phyloP scores from a whole-genome alignment of 2,888 invertebrate genomes.

The Athripsodes cinereus region DNA sequence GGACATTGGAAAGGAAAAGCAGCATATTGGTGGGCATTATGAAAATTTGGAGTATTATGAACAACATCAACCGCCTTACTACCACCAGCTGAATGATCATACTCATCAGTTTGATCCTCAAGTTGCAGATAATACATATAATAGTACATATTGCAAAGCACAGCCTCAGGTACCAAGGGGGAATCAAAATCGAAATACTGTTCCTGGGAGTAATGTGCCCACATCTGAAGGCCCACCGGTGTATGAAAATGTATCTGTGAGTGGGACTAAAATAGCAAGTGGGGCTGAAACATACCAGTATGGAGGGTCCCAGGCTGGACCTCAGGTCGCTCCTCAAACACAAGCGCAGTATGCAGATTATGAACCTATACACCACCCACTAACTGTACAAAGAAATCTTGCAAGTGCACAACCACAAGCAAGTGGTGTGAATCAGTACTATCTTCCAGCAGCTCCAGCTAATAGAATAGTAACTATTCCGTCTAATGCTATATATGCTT shows the following conservation, averaged over 20 bases:
- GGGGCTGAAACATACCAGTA: slow-evolving; percentile 13
- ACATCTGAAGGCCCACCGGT: slow-evolving; percentile 39
- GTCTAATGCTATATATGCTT: slow-evolving; percentile 49
- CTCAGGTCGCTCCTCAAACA: slow-evolving; percentile 35
- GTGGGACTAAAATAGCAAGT: neutral
- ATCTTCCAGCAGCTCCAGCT: slow-evolving; percentile 37
- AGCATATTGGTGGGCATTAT: slow-evolving; percentile 44
- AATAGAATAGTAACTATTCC: slow-evolving; percentile 45
- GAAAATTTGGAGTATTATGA: slow-evolving; percentile 78
- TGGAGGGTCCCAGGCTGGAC: slow-evolving; percentile 36
- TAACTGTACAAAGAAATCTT: neutral
- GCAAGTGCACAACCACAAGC: slow-evolving; percentile 9
- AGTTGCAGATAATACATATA: slow-evolving; percentile 46
- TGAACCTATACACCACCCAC: neutral
- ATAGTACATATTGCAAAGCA: slow-evolving; percentile 60
- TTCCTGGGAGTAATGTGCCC: slow-evolving; percentile 37
- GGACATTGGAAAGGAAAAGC: slow-evolving; percentile 29
- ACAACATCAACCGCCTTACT: slow-evolving; percentile 56
- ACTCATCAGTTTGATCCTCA: neutral
- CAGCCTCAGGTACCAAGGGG: slow-evolving; percentile 75
- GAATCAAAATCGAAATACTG: slow-evolving; percentile 40
- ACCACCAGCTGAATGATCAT: slow-evolving; percentile 44
- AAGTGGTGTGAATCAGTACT: slow-evolving; percentile 27
- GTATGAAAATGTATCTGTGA: slow-evolving; percentile 46
- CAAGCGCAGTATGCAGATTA: neutral